Conservation (phyloP, 2,888 invertebrate species). For the Drosophila quinaria region DNA sequence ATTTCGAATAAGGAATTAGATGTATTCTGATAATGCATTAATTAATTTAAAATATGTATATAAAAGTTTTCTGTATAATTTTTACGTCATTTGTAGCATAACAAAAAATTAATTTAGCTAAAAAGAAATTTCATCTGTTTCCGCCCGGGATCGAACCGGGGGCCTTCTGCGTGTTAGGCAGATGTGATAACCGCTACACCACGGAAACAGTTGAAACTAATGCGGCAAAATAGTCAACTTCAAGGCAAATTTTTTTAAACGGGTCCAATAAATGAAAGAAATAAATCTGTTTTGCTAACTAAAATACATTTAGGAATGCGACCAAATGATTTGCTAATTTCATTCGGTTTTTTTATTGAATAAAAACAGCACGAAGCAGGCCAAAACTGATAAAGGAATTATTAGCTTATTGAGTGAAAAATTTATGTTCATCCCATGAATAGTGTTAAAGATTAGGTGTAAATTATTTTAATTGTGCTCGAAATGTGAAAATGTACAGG, state of each 20-base stretch:
- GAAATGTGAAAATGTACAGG: background rate
- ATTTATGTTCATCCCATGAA: conserved; percentile 38
- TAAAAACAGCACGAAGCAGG: conserved; percentile 31
- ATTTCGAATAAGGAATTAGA: too few species aligned
- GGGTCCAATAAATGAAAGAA: conserved; percentile 35
- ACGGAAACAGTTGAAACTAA: conserved; percentile 79
- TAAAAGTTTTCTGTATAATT: too few species aligned
- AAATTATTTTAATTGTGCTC: conserved; percentile 23
- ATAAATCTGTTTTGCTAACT: conserved; percentile 50
- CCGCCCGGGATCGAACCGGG: conserved; percentile 86
- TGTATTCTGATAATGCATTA: too few species aligned
- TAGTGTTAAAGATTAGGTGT: conserved; percentile 8
- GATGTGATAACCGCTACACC: conserved; percentile 86
- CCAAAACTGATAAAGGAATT: conserved; percentile 50
- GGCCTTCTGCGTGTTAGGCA: conserved; percentile 87
- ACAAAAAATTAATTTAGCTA: background rate
- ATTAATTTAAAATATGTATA: too few species aligned
- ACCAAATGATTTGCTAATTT: conserved; percentile 42
- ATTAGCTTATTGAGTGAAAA: conserved; percentile 49
- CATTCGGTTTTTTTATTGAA: conserved; percentile 37
- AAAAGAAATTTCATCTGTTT: conserved; percentile 49
- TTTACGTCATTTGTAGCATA: background rate
- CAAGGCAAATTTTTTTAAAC: background rate
- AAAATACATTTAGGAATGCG: conserved; percentile 50
- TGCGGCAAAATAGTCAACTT: conserved; percentile 25